Conservation (phyloP, 1,140 invertebrate genomes). For the Bombus superbus region DNA sequence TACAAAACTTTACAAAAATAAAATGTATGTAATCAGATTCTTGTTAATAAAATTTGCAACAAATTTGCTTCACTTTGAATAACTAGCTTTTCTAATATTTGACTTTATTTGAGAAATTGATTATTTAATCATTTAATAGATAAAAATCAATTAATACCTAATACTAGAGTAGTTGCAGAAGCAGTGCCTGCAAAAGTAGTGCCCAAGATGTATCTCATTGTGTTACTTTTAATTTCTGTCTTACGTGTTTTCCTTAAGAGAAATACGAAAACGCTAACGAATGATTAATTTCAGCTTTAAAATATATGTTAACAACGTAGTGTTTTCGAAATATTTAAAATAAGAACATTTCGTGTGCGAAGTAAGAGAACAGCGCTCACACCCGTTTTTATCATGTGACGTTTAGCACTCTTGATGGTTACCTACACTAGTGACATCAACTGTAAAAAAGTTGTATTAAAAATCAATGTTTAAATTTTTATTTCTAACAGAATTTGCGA, state of each 20-base stretch:
- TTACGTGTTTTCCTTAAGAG: not conserved
- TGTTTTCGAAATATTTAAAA: not conserved
- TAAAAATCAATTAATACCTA: slow-evolving; percentile 75
- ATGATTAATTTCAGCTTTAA: not conserved
- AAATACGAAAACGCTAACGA: not conserved
- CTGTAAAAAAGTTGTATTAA: slow-evolving; percentile 26
- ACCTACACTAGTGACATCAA: slow-evolving; percentile 39
- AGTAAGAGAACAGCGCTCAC: slow-evolving; percentile 50
- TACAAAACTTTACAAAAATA: slow-evolving; percentile 33
- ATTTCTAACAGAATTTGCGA: not conserved
- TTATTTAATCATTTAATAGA: slow-evolving; percentile 19
- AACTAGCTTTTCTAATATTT: not conserved
- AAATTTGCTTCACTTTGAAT: not conserved
- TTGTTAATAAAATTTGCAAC: not conserved
- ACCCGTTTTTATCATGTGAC: slow-evolving; percentile 76
- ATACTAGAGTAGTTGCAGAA: slow-evolving; percentile 83
- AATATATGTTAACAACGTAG: not conserved
- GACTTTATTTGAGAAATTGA: not conserved
- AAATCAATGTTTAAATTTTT: slow-evolving; percentile 22
- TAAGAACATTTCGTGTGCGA: slow-evolving; percentile 18
- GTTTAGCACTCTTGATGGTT: slow-evolving; percentile 42
- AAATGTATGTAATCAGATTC: not conserved
- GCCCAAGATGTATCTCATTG: slow-evolving; percentile 86
- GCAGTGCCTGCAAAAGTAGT: slow-evolving; percentile 86
- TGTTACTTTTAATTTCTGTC: slow-evolving; percentile 1